Evolutionary conservation across 1,140 invertebrate genomes (phyloP).

Genomic region (Eufriesea mexicana): DNA sequence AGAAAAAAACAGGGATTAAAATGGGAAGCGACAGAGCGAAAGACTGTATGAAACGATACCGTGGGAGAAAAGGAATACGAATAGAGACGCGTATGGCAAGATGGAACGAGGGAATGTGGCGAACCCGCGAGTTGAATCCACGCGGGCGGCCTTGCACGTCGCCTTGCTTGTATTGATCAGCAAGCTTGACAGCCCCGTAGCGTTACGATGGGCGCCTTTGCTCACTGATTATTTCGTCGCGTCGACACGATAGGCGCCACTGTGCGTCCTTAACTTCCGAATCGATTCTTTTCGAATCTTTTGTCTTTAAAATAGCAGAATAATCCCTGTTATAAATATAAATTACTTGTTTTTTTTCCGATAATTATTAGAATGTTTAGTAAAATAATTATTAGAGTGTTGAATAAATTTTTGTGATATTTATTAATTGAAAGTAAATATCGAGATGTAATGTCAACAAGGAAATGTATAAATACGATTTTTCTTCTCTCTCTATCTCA

Average conservation of each 20-base stretch:
- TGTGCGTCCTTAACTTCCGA: neutral
- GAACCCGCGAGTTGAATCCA: constrained; percentile 73
- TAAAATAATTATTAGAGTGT: too few species aligned
- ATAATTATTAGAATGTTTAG: too few species aligned
- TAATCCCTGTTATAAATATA: neutral
- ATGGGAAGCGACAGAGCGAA: constrained; percentile 32
- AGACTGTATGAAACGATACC: neutral
- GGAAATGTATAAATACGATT: too few species aligned
- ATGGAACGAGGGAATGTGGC: constrained; percentile 63
- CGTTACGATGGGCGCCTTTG: constrained; percentile 67
- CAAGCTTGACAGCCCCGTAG: constrained; percentile 76
- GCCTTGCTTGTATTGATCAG: constrained; percentile 81
- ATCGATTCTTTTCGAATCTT: constrained; percentile 1
- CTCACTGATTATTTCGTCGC: constrained; percentile 51
- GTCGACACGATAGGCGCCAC: constrained; percentile 31
- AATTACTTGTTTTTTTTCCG: too few species aligned
- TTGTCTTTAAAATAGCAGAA: neutral
- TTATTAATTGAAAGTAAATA: too few species aligned
- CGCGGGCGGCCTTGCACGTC: constrained; percentile 80
- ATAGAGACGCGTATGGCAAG: constrained; percentile 49
- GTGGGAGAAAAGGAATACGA: constrained; percentile 38
- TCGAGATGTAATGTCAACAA: too few species aligned
- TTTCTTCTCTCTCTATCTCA: too few species aligned
- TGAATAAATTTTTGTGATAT: too few species aligned
- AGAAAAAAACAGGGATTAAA: too few species aligned